Evolutionary conservation across 1,140 invertebrate genomes (phyloP), one percentile per base, ranked within the genome.

Genomic region (Leptinotarsa undecemlineata): DNA sequence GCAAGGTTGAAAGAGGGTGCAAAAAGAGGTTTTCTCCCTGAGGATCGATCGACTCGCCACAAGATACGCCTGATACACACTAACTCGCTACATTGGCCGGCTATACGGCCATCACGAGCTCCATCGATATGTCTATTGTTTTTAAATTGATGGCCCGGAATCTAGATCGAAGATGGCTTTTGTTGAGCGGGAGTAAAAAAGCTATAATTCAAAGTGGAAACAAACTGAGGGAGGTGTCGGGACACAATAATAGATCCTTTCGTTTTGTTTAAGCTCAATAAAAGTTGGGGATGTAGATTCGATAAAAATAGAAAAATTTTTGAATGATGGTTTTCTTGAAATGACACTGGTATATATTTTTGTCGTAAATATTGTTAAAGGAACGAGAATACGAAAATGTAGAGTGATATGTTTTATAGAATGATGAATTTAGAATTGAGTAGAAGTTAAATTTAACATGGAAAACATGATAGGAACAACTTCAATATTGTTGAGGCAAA

Each of bases 31-130:
- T 47, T 68, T 67, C 48, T 75, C 76, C 73, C 76, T 51, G 48
- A 73, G 76, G 76, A 77, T 75, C 76, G 76, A 77, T 77, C 75
- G 73, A 68, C 69, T 72, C 42, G 64, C 76, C 68, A 20, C 71
- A 64, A 75, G 71, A 77, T 71, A 71, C 63, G 48, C 73, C 68
- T 77, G 76, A 77, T 77, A 75, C 73, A 71, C 73, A 74, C 73
- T 77, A 77, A 77, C 76, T 77, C 71, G 71, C 73, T 68, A 75
- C 74, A 77, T 77, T 77, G 76, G 73, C 73, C 69, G 67, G 48
- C 42, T 23, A n/a, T 13, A 20, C 20, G 15, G n/a, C 71, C 48
- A 47, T 20, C 21, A 72, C 70, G 48, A 69, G 26, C 26, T 33
- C 26, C 26, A 33, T 33, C 26, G 26, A 33, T 33, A 33, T 68